These are phyloP conservation scores for Drosophila acutilabella DNA, from an alignment of 2,888 invertebrate genomes.

Conservation along the genomic window DNA sequence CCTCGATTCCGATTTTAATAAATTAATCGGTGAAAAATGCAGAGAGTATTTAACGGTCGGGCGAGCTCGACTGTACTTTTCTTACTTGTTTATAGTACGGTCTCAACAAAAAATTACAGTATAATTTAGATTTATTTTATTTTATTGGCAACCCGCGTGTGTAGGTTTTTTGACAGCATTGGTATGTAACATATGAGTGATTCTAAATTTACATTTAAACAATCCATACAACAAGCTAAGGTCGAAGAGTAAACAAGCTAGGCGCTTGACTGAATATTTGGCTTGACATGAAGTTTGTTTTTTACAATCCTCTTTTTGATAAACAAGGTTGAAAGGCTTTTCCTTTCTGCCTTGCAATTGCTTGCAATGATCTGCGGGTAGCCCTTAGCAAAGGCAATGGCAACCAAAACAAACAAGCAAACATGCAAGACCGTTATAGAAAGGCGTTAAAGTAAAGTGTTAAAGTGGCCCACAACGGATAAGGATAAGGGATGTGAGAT, in stretches of 20 bases:
- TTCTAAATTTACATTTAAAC: constrained; percentile 68
- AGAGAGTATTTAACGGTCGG: too few relatives aligned
- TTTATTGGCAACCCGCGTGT: constrained; percentile 9
- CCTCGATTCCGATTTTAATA: too few relatives aligned
- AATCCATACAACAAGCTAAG: constrained; percentile 21
- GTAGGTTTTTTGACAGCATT: constrained; percentile 35
- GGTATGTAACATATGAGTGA: constrained; percentile 71
- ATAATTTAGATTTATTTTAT: too few relatives aligned
- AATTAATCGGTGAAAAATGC: too few relatives aligned
- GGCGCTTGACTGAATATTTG: constrained; percentile 26
- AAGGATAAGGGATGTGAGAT: constrained; percentile 4
- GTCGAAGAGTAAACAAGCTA: constrained; percentile 20
- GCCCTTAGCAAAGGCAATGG: constrained; percentile 55
- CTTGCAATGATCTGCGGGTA: constrained; percentile 39
- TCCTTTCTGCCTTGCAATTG: not conserved
- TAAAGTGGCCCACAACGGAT: constrained; percentile 37
- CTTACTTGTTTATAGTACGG: too few relatives aligned
- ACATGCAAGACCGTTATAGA: constrained; percentile 41
- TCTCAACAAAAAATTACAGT: too few relatives aligned
- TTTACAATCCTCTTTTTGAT: constrained; percentile 9
- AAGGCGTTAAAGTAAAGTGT: constrained; percentile 68
- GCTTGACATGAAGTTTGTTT: constrained; percentile 17
- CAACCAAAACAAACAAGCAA: constrained; percentile 54
- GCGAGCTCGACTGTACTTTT: too few relatives aligned
- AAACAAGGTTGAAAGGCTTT: not conserved